A percentile compares a stretch with the other conserved stretches of the same genome.
Conservation (phyloP, 2,797 vertebrate species). For the Oreochromis grahami region DNA sequence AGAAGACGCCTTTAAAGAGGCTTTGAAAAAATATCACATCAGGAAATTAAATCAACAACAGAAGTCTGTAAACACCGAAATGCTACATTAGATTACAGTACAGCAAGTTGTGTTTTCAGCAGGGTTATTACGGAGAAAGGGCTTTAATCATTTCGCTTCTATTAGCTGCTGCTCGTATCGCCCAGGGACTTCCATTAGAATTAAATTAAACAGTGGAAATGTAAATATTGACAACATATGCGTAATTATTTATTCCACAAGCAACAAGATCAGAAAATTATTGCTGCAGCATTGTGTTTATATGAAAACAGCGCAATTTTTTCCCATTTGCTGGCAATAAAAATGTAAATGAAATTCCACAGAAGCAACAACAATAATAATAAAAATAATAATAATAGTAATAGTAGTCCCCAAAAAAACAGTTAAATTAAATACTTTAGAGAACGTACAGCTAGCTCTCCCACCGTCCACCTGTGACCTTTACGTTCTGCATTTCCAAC, state of each 20-base stretch:
- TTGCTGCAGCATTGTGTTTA: conserved; percentile 44
- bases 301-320: conserved; percentile 48
- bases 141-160: conserved; percentile 70
- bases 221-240: conserved; percentile 76
- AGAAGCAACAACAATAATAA: conserved; percentile 18
- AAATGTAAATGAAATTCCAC: conserved; percentile 51
- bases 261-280: conserved; percentile 65
- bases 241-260: conserved; percentile 69
- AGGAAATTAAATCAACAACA: conserved; percentile 53
- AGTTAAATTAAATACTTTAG: neutral
- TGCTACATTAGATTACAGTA: conserved; percentile 46
- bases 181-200: conserved; percentile 72
- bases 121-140: conserved; percentile 53
- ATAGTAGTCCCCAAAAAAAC: neutral
- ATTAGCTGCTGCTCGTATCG: conserved; percentile 59
- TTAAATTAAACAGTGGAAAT: conserved; percentile 76
- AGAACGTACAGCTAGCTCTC: neutral
- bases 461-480: conserved; percentile 3
- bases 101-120: conserved; percentile 47
- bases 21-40: conserved; percentile 30
- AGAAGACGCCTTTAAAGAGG: conserved; percentile 9
- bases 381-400: neutral
- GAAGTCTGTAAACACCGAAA: conserved; percentile 41
- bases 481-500: neutral
- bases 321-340: conserved; percentile 50